Percentiles rank a stretch among this genome's conserved stretches.
Conservation (phyloP, 2,888 invertebrate species). For the Platycheirus rosarum region DNA sequence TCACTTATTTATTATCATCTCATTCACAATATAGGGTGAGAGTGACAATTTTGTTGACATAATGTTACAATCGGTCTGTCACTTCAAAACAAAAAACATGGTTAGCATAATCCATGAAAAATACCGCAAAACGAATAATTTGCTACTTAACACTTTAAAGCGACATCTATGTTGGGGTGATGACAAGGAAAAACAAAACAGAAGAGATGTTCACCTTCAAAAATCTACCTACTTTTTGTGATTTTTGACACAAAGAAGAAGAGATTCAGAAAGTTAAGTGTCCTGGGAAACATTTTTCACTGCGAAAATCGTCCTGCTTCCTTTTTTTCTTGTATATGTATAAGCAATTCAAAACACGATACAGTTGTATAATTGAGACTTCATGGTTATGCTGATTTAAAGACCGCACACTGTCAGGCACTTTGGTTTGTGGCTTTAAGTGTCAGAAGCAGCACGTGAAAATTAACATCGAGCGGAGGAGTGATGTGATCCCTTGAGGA, state of each 20-base stretch:
- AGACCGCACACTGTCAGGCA: slow-evolving; percentile 26
- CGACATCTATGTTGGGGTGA: slow-evolving; percentile 51
- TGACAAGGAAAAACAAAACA: slow-evolving; percentile 70
- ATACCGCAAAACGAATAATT: slow-evolving; percentile 71
- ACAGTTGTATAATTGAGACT: slow-evolving; percentile 74
- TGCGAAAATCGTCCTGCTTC: slow-evolving; percentile 38
- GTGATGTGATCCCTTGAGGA: slow-evolving; percentile 63
- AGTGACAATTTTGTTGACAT: slow-evolving; percentile 58
- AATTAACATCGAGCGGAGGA: slow-evolving; percentile 9
- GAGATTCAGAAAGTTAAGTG: slow-evolving; percentile 72
- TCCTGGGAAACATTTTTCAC: slow-evolving; percentile 81
- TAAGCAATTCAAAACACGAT: slow-evolving; percentile 70
- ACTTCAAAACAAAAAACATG: slow-evolving; percentile 7
- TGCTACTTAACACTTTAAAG: slow-evolving; percentile 72
- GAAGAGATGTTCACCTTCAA: slow-evolving; percentile 58
- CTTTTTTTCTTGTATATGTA: slow-evolving; percentile 40
- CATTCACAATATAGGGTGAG: slow-evolving; percentile 23
- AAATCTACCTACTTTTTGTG: slow-evolving; percentile 20
- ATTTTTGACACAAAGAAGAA: slow-evolving; percentile 19
- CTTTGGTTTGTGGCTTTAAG: slow-evolving; percentile 54
- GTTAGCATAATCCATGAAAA: slow-evolving; percentile 27
- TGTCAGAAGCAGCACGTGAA: slow-evolving; percentile 49
- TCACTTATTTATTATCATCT: slow-evolving; percentile 43
- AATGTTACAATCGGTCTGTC: slow-evolving; percentile 61
- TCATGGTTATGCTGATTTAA: slow-evolving; percentile 72